These are phyloP conservation scores for Urosaurus nigricauda DNA, from an alignment of 2,797 vertebrate genomes.

Conservation along the genomic window DNA sequence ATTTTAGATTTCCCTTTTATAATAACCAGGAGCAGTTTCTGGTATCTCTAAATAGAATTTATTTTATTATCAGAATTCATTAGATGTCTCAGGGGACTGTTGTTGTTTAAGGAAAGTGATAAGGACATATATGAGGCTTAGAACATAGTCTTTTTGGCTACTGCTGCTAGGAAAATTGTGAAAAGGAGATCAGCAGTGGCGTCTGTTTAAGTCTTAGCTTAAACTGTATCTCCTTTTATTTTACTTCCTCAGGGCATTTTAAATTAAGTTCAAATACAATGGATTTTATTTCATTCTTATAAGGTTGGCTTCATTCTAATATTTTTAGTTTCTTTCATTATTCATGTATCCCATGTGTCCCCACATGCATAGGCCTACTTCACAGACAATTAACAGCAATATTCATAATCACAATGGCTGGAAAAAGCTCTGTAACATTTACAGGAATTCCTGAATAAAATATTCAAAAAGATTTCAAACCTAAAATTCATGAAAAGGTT, in stretches of 20 bases:
- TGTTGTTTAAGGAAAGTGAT: too few relatives aligned
- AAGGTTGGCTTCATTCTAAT: too few relatives aligned
- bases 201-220: too few relatives aligned
- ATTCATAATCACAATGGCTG: neutral
- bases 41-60: neutral
- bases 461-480: neutral
- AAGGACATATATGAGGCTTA: too few relatives aligned
- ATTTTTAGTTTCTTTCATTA: too few relatives aligned
- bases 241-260: too few relatives aligned
- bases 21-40: neutral
- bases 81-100: neutral
- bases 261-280: neutral
- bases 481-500: neutral
- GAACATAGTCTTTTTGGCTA: too few relatives aligned
- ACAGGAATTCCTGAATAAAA: neutral
- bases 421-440: neutral
- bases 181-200: neutral
- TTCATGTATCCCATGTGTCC: neutral
- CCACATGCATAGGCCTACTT: neutral
- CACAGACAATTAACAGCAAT: neutral
- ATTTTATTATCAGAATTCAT: neutral
- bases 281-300: neutral
- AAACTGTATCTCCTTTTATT: fast-evolving
- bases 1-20: neutral
- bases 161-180: neutral